These are phyloP conservation scores for Petrolisthes manimaculis DNA, from an alignment of 2,888 invertebrate genomes.

Conservation along the genomic window DNA sequence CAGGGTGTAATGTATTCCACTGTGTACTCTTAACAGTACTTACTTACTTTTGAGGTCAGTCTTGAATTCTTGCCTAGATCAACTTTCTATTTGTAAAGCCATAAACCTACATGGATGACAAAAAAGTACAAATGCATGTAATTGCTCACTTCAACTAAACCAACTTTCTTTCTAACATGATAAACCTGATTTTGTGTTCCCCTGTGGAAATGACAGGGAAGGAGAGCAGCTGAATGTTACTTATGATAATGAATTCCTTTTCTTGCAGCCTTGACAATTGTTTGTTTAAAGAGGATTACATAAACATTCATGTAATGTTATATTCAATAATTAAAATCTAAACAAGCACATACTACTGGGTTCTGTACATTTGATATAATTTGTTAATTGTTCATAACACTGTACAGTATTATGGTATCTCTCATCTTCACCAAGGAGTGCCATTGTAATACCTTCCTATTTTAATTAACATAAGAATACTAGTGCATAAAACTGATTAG, in stretches of 20 bases:
- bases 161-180: background rate
- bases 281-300: background rate
- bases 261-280: background rate
- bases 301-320: too few species aligned
- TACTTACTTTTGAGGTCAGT: constrained; percentile 1
- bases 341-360: too few species aligned
- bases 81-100: background rate
- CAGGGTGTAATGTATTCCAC: background rate
- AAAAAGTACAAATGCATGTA: background rate
- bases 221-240: background rate
- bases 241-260: background rate
- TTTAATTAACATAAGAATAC: too few species aligned
- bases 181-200: background rate
- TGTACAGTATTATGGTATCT: too few species aligned
- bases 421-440: too few species aligned
- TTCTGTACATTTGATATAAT: too few species aligned
- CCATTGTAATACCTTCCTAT: too few species aligned
- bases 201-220: background rate
- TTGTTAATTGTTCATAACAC: too few species aligned
- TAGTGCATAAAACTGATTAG: too few species aligned
- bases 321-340: too few species aligned
- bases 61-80: background rate
- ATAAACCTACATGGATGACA: background rate
- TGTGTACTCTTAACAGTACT: background rate
- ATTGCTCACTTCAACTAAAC: background rate